Conservation (phyloP, 2,113 vertebrate species). For the Anguilla japonica region DNA sequence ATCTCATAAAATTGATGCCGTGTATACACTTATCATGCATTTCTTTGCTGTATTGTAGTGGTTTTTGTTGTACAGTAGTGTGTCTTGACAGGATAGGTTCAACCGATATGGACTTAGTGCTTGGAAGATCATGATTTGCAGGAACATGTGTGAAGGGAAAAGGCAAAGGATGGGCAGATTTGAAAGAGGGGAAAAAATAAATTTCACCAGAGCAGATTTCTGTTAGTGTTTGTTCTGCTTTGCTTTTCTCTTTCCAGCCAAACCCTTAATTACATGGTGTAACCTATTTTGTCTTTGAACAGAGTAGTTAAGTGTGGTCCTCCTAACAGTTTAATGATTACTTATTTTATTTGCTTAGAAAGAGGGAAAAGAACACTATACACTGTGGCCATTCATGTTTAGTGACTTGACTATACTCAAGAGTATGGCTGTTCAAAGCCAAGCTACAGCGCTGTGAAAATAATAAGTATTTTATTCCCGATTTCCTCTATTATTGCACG, state of each 20-base stretch:
- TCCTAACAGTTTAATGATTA: constrained; percentile 26
- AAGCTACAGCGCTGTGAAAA: background rate
- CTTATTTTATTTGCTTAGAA: background rate
- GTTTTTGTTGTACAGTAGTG: too few species aligned
- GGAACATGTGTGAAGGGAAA: too few species aligned
- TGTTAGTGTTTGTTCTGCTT: background rate
- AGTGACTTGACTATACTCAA: background rate
- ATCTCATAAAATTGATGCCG: too few species aligned
- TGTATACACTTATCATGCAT: too few species aligned
- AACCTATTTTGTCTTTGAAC: constrained; percentile 24
- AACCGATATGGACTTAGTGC: too few species aligned
- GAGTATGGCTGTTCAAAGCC: background rate
- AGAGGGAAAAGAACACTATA: background rate
- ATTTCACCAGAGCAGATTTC: background rate
- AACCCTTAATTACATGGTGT: constrained; percentile 35
- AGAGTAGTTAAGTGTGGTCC: constrained; percentile 48
- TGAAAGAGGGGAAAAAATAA: background rate
- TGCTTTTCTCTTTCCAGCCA: constrained; percentile 32
- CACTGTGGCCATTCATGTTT: background rate
- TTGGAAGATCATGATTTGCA: too few species aligned
- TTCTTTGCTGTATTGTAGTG: too few species aligned
- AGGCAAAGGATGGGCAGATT: background rate
- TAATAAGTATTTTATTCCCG: too few species aligned
- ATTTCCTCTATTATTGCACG: too few species aligned
- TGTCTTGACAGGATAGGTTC: too few species aligned